Percentiles rank a stretch among this genome's conserved stretches.
Conservation (phyloP, 1,140 invertebrate species). For the Helicoverpa armigera region DNA sequence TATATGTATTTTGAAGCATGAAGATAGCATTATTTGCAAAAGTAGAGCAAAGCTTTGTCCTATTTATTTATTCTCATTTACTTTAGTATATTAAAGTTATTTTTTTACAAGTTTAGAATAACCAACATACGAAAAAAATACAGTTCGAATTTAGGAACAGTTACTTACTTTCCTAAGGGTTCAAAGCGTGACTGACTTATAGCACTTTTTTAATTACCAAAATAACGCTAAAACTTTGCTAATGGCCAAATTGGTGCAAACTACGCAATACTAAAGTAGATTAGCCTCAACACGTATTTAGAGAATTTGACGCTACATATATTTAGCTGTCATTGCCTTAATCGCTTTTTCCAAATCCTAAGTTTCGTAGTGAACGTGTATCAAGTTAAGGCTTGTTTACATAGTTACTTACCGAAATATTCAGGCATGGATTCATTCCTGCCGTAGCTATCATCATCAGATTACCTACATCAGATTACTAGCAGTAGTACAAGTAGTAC, state of each 20-base stretch:
- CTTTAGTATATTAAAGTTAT: too few species aligned
- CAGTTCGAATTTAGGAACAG: background rate
- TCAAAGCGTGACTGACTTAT: slow-evolving; percentile 27
- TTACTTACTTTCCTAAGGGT: slow-evolving; percentile 18
- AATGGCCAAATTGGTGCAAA: background rate
- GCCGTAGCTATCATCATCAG: too few species aligned
- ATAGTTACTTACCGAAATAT: background rate
- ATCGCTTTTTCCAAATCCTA: background rate
- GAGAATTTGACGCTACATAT: slow-evolving; percentile 39
- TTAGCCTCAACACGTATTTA: slow-evolving; percentile 30
- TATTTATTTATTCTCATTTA: too few species aligned
- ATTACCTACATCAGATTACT: too few species aligned
- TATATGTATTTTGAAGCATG: too few species aligned
- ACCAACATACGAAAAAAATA: too few species aligned
- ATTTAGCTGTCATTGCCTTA: slow-evolving; percentile 26
- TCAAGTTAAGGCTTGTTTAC: background rate
- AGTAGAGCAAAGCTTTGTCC: too few species aligned
- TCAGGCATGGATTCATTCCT: too few species aligned
- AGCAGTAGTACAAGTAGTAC: too few species aligned
- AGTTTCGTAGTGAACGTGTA: background rate
- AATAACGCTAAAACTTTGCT: background rate
- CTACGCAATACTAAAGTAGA: background rate
- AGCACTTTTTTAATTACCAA: slow-evolving; percentile 32
- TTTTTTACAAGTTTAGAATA: too few species aligned
- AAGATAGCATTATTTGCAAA: too few species aligned